Percentiles rank a stretch among this genome's conserved stretches.
These are phyloP conservation scores for Prolemur simus DNA, from an alignment of 2,113 vertebrate species.

Conservation along the genomic window DNA sequence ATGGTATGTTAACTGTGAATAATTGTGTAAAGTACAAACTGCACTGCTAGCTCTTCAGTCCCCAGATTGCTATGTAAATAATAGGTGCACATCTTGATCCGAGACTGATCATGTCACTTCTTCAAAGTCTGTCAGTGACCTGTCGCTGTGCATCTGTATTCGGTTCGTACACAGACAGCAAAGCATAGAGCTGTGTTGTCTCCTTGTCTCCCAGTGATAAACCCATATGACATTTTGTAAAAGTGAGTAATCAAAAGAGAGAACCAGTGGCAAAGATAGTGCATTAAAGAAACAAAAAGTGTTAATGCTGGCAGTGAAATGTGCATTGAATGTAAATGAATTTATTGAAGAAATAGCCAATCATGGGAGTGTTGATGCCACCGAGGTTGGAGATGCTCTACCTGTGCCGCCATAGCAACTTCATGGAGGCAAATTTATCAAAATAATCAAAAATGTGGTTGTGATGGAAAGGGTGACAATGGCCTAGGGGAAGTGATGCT, in stretches of 20 bases:
- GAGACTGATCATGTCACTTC: background rate
- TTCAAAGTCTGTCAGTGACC: too few species aligned
- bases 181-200: background rate
- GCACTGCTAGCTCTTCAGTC: background rate
- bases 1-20: background rate
- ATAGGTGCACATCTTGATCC: accelerated
- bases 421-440: accelerated
- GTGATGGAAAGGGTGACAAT: background rate
- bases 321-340: accelerated
- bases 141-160: accelerated
- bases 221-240: background rate
- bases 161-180: background rate
- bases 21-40: accelerated
- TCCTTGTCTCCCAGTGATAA: background rate
- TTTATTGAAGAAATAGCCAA: background rate
- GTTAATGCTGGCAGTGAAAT: background rate
- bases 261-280: too few species aligned
- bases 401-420: background rate
- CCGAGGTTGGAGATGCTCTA: accelerated
- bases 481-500: background rate
- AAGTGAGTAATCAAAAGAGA: background rate
- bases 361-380: accelerated
- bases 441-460: background rate
- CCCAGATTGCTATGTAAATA: accelerated
- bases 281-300: background rate